Conservation (phyloP, 2,113 vertebrate species). For the Harpagus bidentatus region DNA sequence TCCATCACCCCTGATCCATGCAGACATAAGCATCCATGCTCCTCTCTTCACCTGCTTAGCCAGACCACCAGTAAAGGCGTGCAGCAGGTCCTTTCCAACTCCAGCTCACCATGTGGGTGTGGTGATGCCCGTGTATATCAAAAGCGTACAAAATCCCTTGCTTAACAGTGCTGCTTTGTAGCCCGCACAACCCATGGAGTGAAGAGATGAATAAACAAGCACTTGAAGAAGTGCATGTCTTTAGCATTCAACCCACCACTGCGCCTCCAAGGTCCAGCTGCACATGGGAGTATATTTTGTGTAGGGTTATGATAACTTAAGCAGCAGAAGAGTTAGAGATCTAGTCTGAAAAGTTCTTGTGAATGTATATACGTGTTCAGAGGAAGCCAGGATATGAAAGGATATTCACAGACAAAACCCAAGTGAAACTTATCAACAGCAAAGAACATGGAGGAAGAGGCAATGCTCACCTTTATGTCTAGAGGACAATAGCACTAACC, state of each 20-base stretch:
- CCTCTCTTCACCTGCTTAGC: not conserved
- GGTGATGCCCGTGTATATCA: not conserved
- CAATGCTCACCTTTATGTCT: not conserved
- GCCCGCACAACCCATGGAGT: rapidly evolving
- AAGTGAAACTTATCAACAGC: not conserved
- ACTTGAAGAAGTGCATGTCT: not conserved
- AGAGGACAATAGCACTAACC: not conserved
- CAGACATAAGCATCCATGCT: not conserved
- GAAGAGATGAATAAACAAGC: not conserved
- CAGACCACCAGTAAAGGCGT: not conserved
- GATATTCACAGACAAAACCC: not conserved
- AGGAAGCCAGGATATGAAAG: not conserved
- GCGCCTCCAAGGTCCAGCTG: not conserved
- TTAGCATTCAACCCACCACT: not conserved
- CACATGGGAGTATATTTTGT: not conserved
- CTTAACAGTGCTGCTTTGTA: not conserved
- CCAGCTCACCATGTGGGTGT: not conserved
- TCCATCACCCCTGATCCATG: not conserved
- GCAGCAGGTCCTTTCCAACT: not conserved
- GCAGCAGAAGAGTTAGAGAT: not conserved
- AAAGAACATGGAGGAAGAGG: not conserved
- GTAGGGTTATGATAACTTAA: not conserved
- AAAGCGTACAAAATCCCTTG: not conserved
- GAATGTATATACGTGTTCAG: not conserved
- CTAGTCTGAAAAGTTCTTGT: not conserved